A percentile compares a stretch with the other conserved stretches of the same genome.
phyloP scores from a whole-genome alignment of 2,888 invertebrate genomes.

The Chrysomela aeneicollis region DNA sequence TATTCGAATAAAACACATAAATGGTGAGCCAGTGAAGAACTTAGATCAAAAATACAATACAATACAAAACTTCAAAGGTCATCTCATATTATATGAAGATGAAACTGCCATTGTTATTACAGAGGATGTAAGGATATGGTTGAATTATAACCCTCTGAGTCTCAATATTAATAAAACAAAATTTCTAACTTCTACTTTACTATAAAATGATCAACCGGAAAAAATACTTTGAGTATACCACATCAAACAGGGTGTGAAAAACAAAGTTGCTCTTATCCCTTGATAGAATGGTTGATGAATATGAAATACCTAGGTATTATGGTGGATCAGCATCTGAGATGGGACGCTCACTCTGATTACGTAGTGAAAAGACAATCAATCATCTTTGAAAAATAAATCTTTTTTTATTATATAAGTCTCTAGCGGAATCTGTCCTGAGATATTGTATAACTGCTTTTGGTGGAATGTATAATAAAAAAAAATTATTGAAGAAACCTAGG shows the following conservation, averaged over 20 bases:
- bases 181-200: not conserved
- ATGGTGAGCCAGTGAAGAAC: not conserved
- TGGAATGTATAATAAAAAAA: constrained; percentile 8
- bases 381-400: constrained; percentile 9
- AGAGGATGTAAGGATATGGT: not conserved
- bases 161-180: no score
- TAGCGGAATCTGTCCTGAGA: constrained; percentile 12
- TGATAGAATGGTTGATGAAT: no score
- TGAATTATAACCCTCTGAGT: not conserved
- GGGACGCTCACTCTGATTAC: no score
- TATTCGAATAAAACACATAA: not conserved
- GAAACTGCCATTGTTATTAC: not conserved
- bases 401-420: constrained; percentile 3
- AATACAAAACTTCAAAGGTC: not conserved
- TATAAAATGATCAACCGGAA: not conserved
- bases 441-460: constrained; percentile 8
- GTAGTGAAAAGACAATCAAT: no score
- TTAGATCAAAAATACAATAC: not conserved
- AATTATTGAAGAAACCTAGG: no score
- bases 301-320: no score
- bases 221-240: not conserved
- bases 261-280: not conserved
- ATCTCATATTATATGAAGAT: not conserved
- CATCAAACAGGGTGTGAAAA: not conserved
- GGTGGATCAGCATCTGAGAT: no score